A percentile compares a stretch with the other conserved stretches of the same genome.
These are phyloP conservation scores for Carapus acus DNA, from an alignment of 2,797 vertebrate genomes.

Conservation along the genomic window DNA sequence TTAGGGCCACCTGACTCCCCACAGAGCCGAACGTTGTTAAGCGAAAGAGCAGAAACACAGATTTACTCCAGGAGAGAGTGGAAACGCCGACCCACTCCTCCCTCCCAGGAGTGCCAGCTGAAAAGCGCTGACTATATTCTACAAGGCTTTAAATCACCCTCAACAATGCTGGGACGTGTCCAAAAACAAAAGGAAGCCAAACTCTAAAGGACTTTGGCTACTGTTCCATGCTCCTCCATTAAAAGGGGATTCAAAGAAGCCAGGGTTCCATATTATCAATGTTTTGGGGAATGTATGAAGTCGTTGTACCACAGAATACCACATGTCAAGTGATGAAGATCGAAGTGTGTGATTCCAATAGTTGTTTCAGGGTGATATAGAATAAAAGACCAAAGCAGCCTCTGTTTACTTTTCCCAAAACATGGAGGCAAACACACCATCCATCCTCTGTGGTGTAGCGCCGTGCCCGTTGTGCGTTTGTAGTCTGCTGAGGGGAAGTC, in stretches of 20 bases:
- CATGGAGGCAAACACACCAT: conserved; percentile 11
- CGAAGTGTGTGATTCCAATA: too few species aligned
- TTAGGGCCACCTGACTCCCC: conserved; percentile 24
- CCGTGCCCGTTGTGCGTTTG: conserved; percentile 21
- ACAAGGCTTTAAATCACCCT: conserved; percentile 41
- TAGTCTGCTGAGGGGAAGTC: conserved; percentile 45
- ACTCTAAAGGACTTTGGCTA: conserved; percentile 51
- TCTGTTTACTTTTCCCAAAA: conserved; percentile 1
- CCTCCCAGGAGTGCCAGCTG: conserved; percentile 43
- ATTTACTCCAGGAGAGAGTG: conserved; percentile 49
- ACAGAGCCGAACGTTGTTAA: conserved; percentile 30
- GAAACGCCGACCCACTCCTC: conserved; percentile 35
- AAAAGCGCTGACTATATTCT: conserved; percentile 60
- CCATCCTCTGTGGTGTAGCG: conserved; percentile 13
- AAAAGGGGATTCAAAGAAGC: conserved; percentile 4
- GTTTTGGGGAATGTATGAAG: conserved; percentile 1
- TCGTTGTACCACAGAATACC: conserved; percentile 8
- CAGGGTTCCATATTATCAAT: background rate
- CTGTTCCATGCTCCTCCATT: conserved; percentile 19
- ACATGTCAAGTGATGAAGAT: conserved; percentile 5
- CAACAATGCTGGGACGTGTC: conserved; percentile 40
- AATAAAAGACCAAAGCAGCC: background rate
- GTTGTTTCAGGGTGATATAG: background rate
- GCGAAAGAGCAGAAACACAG: conserved; percentile 54
- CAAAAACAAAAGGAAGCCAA: conserved; percentile 40